These are phyloP conservation scores for Propithecus perrieri DNA, from an alignment of 2,797 vertebrate genomes.

Conservation along the genomic window DNA sequence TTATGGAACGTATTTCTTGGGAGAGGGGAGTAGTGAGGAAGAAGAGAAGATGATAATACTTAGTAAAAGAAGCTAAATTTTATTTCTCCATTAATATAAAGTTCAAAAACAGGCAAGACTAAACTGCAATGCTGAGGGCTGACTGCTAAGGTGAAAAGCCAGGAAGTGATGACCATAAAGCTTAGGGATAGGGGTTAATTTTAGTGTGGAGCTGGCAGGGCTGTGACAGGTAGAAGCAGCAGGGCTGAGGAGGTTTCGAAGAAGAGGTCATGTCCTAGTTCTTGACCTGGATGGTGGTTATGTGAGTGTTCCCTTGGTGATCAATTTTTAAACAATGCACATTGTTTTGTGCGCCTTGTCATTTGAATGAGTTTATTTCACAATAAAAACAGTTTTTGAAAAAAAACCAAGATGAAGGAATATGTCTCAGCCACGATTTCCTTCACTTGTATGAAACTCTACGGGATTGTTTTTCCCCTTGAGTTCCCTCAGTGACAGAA, in stretches of 20 bases:
- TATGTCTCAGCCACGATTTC: background rate
- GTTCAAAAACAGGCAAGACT: background rate
- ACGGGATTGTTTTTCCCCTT: background rate
- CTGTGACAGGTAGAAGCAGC: background rate
- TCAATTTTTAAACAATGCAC: background rate
- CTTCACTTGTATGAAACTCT: background rate
- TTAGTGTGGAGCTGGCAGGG: background rate
- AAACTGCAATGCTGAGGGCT: background rate
- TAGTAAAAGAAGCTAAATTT: slow-evolving; percentile 15
- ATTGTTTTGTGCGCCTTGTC: background rate
- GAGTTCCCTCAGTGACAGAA: background rate
- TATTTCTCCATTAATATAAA: background rate
- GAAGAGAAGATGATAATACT: background rate
- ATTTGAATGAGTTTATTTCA: background rate
- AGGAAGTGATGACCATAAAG: background rate
- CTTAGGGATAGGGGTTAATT: background rate
- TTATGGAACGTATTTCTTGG: slow-evolving; percentile 22
- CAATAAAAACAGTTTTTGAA: background rate
- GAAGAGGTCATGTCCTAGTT: background rate
- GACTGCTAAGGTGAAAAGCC: slow-evolving; percentile 1
- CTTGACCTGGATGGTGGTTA: background rate
- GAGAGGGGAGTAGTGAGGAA: background rate
- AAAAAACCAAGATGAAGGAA: background rate
- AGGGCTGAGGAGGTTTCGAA: background rate
- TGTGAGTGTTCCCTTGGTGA: background rate